Conservation (phyloP, 2,888 invertebrate genomes). For the Gibbula magus region DNA sequence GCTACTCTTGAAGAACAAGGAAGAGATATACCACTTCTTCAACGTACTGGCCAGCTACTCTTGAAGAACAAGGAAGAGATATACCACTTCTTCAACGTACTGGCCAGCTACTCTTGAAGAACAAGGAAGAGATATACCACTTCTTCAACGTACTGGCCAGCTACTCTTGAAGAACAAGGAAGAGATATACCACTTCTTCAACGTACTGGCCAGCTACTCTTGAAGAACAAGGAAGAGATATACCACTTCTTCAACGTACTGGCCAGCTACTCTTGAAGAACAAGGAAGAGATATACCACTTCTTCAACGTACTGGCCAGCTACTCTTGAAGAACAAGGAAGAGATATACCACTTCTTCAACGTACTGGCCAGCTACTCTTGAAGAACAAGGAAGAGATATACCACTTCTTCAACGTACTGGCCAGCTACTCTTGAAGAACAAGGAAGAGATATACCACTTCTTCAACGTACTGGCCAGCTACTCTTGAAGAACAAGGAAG, state of each 20-base stretch:
- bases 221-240: constrained; percentile 79
- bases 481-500: constrained; percentile 78
- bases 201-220: constrained; percentile 78
- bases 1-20: constrained; percentile 78
- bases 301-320: constrained; percentile 79
- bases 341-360: constrained; percentile 81
- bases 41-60: constrained; percentile 78
- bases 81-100: constrained; percentile 80
- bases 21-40: constrained; percentile 80
- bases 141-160: constrained; percentile 79
- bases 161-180: constrained; percentile 78
- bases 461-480: constrained; percentile 79
- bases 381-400: constrained; percentile 79
- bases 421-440: constrained; percentile 78
- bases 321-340: constrained; percentile 78
- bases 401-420: constrained; percentile 80
- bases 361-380: constrained; percentile 78
- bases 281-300: constrained; percentile 79
- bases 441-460: constrained; percentile 80
- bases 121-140: constrained; percentile 79
- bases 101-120: constrained; percentile 78
- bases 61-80: constrained; percentile 79
- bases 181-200: constrained; percentile 80
- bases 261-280: constrained; percentile 78
- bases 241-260: constrained; percentile 80